Evolutionary conservation across 2,113 vertebrate species (phyloP), one percentile per base, ranked within the genome.

Genomic region (Columbina picui): DNA sequence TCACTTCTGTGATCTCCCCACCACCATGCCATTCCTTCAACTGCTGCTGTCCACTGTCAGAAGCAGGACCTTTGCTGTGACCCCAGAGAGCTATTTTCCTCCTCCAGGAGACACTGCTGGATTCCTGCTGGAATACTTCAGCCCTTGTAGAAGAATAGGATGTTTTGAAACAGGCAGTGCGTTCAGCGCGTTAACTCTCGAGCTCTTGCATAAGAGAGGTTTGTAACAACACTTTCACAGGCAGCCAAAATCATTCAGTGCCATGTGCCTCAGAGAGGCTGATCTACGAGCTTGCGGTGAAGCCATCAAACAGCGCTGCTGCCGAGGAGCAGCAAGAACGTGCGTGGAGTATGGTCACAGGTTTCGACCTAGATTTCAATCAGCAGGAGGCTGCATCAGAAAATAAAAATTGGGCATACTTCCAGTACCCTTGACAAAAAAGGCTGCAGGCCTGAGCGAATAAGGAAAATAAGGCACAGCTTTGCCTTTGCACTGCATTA

Each of bases 311-410:
- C 89, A 69, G 56, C 0, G 14, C 36, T 82, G 77, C 85, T 78
- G 89, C 95, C 7, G 9, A 90, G 92, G 80, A 93, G 70, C 67
- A 83, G 73, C 67, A 89, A 81, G 91, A 64, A 82, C 4, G 73
- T 89, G 85, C 60, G 18, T 67, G 92, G 90, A 90, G 79, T 55
- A 75, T 95, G 97, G 97, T 96, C 96, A 96, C 85, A 85, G 74
- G 91, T 77, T 97, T 70, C 30, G n/a, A 96, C 97, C 98, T 60
- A 97, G 79, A 95, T 97, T 95, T 90, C 91, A 93, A 92, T 77
- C 96, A 87, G 93, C 90, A 94, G 94, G 86, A 94, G 76, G 60
- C 73, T 85, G 84, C 77, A 85, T 89, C 79, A 90, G 87, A 97
- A 98, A 97, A 97, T 87, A 95, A 96, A 91, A 97, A 94, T 13